phyloP scores from a whole-genome alignment of 2,888 invertebrate species.

The Caprella mutica region DNA sequence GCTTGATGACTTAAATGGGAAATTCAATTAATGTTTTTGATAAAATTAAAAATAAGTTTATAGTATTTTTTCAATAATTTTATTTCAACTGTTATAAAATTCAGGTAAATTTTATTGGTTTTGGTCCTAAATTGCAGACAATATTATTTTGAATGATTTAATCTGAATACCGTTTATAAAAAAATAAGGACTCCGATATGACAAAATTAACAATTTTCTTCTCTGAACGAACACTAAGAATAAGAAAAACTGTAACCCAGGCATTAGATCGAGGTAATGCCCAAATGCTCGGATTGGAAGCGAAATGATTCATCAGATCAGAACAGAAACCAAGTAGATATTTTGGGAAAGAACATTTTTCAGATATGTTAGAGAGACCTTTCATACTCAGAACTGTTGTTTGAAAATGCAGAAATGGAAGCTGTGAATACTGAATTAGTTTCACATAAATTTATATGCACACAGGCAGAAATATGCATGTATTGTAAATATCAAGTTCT shows the following conservation, averaged over 20 bases:
- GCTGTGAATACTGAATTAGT: too few relatives aligned
- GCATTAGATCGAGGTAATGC: not conserved
- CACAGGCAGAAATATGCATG: too few relatives aligned
- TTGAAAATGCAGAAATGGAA: not conserved
- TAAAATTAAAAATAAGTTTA: too few relatives aligned
- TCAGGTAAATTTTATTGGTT: too few relatives aligned
- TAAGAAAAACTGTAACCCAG: not conserved
- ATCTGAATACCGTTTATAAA: not conserved
- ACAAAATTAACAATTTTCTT: too few relatives aligned
- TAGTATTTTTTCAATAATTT: too few relatives aligned
- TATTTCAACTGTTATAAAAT: too few relatives aligned
- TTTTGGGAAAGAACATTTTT: not conserved
- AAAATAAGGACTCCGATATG: not conserved
- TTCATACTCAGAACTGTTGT: not conserved
- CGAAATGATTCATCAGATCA: not conserved
- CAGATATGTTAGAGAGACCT: not conserved
- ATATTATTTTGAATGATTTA: not conserved
- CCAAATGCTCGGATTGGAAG: not conserved
- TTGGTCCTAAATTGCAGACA: too few relatives aligned
- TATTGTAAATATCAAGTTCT: not conserved
- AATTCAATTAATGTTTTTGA: too few relatives aligned
- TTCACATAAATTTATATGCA: too few relatives aligned
- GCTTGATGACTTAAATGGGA: too few relatives aligned
- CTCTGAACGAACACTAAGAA: too few relatives aligned
- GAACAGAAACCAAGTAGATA: not conserved